Evolutionary conservation across 2,888 invertebrate species (phyloP), one percentile per base, ranked within the genome.

Genomic region (Caenorhabditis imperialis): DNA sequence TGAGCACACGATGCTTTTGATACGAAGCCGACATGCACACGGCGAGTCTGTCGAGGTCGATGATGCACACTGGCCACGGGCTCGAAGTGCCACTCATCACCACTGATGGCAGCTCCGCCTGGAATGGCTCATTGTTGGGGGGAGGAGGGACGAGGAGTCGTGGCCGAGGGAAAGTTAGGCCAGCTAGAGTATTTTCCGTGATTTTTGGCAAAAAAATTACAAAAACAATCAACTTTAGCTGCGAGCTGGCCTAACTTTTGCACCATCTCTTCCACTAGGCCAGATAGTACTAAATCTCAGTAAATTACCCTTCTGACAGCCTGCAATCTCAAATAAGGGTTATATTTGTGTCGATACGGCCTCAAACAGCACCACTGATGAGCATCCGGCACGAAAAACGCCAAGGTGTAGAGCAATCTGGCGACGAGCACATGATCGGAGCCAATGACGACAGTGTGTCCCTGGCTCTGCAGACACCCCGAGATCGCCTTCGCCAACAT

Each of bases 291-390:
- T 10, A 55, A 44, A 40, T 47, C 53, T n/a, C n/a, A n/a, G n/a
- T n/a, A n/a, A n/a, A n/a, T 22, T 55, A 82, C 83, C 44, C 84
- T 76, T 72, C 77, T 72, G 10, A 86, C 75, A 2, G 82, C 85
- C 63, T 87, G 86, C 16, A 86, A 44, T 40, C 78, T 62, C 20
- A 84, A 55, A 51, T 86, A 86, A 1, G 85, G 85, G 38, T 77
- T 81, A 71, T 81, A 87, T 16, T 72, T 72, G 45, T 78, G 77
- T 38, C 77, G 63, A 60, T 81, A 81, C 4, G 83, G 78, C 4
- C 78, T 60, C 7, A 86, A 25, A 47, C 83, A 83, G 44, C 81
- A 79, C 74, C 81, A 78, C 14, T 81, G 74, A n/a, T 75, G 48
- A 8, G 79, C 73, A 38, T 76, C 69, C 7, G 83, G 78, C 12